phyloP scores from a whole-genome alignment of 2,113 vertebrate genomes.

The Sclerurus mexicanus region DNA sequence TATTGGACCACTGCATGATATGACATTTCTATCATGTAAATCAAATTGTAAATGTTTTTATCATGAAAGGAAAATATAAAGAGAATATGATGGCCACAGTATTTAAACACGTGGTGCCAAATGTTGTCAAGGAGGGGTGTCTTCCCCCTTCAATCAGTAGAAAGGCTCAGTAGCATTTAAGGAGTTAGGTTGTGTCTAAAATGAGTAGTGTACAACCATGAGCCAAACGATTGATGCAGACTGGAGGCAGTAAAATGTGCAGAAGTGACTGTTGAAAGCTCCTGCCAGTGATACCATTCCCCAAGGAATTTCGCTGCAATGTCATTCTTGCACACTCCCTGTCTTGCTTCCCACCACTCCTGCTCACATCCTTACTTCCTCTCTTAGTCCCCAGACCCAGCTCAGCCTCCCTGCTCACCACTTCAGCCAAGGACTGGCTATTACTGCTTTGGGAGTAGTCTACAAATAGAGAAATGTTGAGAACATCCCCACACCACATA shows the following conservation, averaged over 20 bases:
- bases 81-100: not conserved
- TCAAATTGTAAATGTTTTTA: not conserved
- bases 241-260: not conserved
- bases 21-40: not conserved
- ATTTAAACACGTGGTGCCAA: not conserved
- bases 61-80: not conserved
- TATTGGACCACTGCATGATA: not conserved
- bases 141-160: not conserved
- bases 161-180: not conserved
- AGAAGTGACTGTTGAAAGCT: not conserved
- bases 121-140: accelerated
- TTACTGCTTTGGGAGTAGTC: not conserved
- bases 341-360: accelerated
- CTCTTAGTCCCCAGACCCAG: not conserved
- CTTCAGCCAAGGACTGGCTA: not conserved
- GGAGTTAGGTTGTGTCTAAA: not conserved
- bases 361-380: not conserved
- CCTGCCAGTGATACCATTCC: accelerated
- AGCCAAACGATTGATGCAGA: not conserved
- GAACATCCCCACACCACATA: not conserved
- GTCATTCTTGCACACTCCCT: not conserved
- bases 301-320: not conserved
- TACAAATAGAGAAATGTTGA: not conserved
- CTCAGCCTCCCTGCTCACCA: accelerated
- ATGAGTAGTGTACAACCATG: accelerated